phyloP scores from a whole-genome alignment of 2,113 vertebrate genomes.

The Equus przewalskii region DNA sequence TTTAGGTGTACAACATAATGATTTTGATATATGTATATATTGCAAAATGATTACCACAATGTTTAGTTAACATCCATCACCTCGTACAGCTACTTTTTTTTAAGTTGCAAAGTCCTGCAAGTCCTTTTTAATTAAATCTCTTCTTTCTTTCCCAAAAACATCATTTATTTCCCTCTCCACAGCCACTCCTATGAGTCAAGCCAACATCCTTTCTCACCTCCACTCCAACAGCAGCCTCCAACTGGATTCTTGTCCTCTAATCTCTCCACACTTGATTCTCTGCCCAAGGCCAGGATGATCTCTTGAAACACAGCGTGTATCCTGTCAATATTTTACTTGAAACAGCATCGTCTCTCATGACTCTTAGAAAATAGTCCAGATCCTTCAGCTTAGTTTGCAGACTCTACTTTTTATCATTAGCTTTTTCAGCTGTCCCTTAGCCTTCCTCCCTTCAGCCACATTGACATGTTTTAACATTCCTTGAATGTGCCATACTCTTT shows the following conservation, averaged over 20 bases:
- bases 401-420: neutral
- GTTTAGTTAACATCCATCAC: neutral
- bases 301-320: neutral
- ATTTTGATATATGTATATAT: neutral
- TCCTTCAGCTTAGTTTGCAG: neutral
- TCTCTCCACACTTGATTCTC: neutral
- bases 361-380: neutral
- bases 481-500: neutral
- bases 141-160: neutral
- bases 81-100: neutral
- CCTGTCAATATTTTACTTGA: neutral
- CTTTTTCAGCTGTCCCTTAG: neutral
- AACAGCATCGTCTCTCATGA: neutral
- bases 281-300: neutral
- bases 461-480: neutral
- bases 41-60: neutral
- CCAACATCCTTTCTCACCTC: neutral
- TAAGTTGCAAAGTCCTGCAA: neutral
- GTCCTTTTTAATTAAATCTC: neutral
- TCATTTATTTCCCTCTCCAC: neutral
- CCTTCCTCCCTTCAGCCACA: neutral
- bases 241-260: neutral
- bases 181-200: neutral
- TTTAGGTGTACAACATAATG: neutral
- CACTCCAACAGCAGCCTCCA: neutral